Conservation (phyloP, 2,797 vertebrate genomes). For the Danionella dracula region DNA sequence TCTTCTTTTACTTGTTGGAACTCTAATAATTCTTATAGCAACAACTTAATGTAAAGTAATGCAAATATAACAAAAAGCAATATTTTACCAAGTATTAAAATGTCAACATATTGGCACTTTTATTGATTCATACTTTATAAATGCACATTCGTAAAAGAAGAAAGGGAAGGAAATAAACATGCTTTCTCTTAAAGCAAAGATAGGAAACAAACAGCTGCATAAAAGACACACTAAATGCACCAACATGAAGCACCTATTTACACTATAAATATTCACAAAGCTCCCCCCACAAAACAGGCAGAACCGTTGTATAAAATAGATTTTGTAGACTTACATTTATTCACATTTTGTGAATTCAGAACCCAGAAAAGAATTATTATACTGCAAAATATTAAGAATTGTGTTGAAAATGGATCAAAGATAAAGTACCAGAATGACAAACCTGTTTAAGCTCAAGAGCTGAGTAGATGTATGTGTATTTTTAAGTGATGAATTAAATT, state of each 20-base stretch:
- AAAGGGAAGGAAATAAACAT: slow-evolving; percentile 55
- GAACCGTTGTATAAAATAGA: slow-evolving; percentile 48
- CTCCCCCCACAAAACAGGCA: slow-evolving; percentile 22
- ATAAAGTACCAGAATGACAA: no score
- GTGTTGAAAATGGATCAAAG: no score
- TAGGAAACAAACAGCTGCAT: slow-evolving; percentile 54
- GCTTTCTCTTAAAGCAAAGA: slow-evolving; percentile 67
- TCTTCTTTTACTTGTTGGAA: no score
- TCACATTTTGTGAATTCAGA: not conserved
- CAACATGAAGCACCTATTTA: slow-evolving; percentile 69
- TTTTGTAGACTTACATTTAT: slow-evolving; percentile 23
- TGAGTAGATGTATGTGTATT: no score
- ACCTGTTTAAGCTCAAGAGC: no score
- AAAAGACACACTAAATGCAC: slow-evolving; percentile 56
- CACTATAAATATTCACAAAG: slow-evolving; percentile 49
- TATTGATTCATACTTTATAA: slow-evolving; percentile 67
- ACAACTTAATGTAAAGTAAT: no score
- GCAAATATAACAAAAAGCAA: no score
- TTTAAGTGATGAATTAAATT: no score
- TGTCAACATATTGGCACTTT: slow-evolving; percentile 60
- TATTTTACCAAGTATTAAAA: slow-evolving; percentile 36
- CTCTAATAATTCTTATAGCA: no score
- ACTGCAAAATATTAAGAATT: not conserved
- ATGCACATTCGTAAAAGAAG: slow-evolving; percentile 65
- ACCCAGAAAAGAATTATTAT: not conserved